Conservation (phyloP, 2,797 vertebrate species). For the Channallabes apus region DNA sequence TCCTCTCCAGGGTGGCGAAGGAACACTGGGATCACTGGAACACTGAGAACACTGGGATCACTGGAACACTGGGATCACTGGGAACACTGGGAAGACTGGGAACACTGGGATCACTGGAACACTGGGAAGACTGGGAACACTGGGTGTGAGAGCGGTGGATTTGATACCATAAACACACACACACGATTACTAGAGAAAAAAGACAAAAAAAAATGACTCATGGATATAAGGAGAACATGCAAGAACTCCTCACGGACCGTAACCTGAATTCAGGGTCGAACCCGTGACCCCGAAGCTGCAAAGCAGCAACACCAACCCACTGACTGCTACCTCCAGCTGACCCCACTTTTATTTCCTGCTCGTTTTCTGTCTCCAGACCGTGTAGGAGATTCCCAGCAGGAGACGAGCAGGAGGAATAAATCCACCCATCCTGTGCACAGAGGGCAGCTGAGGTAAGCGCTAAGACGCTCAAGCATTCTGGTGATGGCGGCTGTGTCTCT, state of each 20-base stretch:
- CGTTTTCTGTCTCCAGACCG: background rate
- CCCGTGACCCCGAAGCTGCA: background rate
- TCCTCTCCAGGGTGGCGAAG: too few relatives aligned
- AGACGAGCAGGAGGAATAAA: background rate
- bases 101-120: too few relatives aligned
- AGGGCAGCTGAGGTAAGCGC: background rate
- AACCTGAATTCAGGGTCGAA: background rate
- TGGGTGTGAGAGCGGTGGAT: background rate
- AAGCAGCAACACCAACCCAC: background rate
- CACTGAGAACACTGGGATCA: too few relatives aligned
- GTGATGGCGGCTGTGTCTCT: background rate
- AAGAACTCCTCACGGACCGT: background rate
- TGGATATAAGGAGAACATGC: background rate
- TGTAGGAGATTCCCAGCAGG: background rate
- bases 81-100: too few relatives aligned
- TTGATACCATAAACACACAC: background rate
- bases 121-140: too few relatives aligned
- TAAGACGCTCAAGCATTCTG: background rate
- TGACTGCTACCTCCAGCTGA: background rate
- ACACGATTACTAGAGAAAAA: too few relatives aligned
- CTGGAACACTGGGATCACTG: too few relatives aligned
- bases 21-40: too few relatives aligned
- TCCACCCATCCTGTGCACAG: background rate
- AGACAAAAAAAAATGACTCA: too few relatives aligned
- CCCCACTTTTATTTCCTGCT: constrained; percentile 1